These are phyloP conservation scores for Folsomia manolachei DNA, from an alignment of 2,888 invertebrate genomes.

Conservation along the genomic window DNA sequence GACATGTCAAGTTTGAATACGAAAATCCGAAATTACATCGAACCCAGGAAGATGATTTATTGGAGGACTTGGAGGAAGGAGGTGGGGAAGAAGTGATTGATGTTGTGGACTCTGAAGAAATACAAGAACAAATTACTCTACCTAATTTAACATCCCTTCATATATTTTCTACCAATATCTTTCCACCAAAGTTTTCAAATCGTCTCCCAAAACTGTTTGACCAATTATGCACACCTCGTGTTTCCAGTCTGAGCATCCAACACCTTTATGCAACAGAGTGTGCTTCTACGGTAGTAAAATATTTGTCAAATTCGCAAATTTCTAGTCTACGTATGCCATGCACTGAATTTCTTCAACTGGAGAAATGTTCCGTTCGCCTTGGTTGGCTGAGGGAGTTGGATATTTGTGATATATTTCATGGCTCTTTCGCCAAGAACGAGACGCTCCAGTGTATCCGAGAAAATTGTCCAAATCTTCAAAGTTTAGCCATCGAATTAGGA, in stretches of 20 bases:
- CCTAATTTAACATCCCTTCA: constrained; percentile 26
- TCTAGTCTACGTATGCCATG: constrained; percentile 33
- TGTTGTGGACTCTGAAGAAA: not conserved
- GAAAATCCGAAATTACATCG: not conserved
- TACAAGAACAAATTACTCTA: constrained; percentile 10
- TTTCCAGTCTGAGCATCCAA: constrained; percentile 25
- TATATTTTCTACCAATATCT: constrained; percentile 34
- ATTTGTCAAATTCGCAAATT: constrained; percentile 8
- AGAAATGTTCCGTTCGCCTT: not conserved
- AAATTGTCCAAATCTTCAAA: constrained; percentile 27
- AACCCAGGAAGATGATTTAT: not conserved
- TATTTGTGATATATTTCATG: constrained; percentile 37
- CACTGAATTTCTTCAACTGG: constrained; percentile 17
- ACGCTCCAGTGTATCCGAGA: constrained; percentile 23
- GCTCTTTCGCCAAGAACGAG: constrained; percentile 34
- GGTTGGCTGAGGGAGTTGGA: constrained; percentile 28
- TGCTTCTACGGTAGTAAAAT: constrained; percentile 20
- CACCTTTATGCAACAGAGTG: constrained; percentile 40
- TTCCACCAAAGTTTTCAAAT: constrained; percentile 19
- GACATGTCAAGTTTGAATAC: constrained; percentile 12
- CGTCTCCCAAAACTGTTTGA: constrained; percentile 20
- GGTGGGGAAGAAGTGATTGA: not conserved
- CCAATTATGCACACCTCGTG: constrained; percentile 18
- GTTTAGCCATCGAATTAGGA: constrained; percentile 36
- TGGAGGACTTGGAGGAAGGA: not conserved